phyloP scores from a whole-genome alignment of 1,140 invertebrate genomes.

The Caenorhabditis brenneri region DNA sequence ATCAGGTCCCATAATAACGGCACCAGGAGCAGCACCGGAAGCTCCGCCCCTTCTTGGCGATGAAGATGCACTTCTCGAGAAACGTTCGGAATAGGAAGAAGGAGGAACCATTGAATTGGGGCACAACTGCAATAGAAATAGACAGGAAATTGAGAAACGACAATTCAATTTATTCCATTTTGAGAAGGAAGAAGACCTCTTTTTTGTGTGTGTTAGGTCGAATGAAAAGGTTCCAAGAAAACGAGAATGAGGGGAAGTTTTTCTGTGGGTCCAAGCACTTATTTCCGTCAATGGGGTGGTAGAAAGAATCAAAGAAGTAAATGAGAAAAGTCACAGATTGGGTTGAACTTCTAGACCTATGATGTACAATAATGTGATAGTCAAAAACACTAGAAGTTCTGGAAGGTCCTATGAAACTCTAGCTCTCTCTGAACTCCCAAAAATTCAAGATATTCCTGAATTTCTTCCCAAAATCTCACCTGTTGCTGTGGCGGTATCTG shows the following conservation, averaged over 20 bases:
- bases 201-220: background rate
- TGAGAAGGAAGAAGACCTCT: background rate
- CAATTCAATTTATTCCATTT: background rate
- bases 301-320: too few relatives aligned
- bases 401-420: too few relatives aligned
- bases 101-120: conserved; percentile 28
- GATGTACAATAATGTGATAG: too few relatives aligned
- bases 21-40: too few relatives aligned
- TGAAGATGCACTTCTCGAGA: conserved; percentile 24
- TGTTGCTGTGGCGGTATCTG: conserved; percentile 10
- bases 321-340: too few relatives aligned
- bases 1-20: background rate
- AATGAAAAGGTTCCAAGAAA: too few relatives aligned
- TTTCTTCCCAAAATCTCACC: background rate
- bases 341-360: too few relatives aligned
- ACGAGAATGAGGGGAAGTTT: background rate
- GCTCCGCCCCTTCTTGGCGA: conserved; percentile 34
- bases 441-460: background rate
- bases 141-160: background rate
- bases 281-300: too few relatives aligned
- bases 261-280: background rate
- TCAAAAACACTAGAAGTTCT: too few relatives aligned
- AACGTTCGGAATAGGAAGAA: conserved; percentile 8
- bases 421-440: too few relatives aligned
- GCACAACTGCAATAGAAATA: background rate